Base-by-base conservation (phyloP, 2,888 invertebrate genomes). In the Nephrotoma appendiculata region DNA sequence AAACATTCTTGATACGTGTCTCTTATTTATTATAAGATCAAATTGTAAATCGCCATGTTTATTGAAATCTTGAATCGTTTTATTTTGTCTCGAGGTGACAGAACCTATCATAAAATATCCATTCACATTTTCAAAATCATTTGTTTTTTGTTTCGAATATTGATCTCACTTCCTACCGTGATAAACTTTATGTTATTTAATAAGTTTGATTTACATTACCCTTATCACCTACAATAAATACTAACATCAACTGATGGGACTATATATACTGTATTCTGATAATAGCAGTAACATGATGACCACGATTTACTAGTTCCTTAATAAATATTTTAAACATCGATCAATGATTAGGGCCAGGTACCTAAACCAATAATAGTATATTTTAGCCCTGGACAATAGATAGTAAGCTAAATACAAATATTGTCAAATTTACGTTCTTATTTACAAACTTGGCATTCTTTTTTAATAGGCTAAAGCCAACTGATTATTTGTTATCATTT, bases 1-100 rank as follows among this genome's bases (percentile, higher is more conserved):
- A 92, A 91, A 7, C 92, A 92, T 88, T 92, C 92, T 87, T 91
- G 91, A 86, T n/a, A 92, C 91, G 88, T 92, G 92, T 86, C 92
- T 91, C 87, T 92, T 92, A 86, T 91, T 87, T 0, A 92, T 89
- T 3, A 92, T 89, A 9, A 92, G 88, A 88, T 92, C 92, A 86
- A 89, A 92, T 86, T 92, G 91, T n/a, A 89, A 89, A 86, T 91
- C 89, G 41, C 90, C 89, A 4, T 91, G 91, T 3, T 89, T 88
- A 31, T 92, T 90, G 0, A 92, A 88, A 2, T 88, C 87, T 86
- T 89, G 89, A 0, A 92, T 89, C 84, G 90, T 90, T 43, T 88
- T 85, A 89, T 90, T 88, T 86, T 89, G 90, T 87, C 90, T 90
- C 41, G 90, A 90, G 86, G 90, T 90, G 89, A 89, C 87, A 83